phyloP scores from a whole-genome alignment of 2,888 invertebrate genomes.

The Troglohyphantes excavatus region DNA sequence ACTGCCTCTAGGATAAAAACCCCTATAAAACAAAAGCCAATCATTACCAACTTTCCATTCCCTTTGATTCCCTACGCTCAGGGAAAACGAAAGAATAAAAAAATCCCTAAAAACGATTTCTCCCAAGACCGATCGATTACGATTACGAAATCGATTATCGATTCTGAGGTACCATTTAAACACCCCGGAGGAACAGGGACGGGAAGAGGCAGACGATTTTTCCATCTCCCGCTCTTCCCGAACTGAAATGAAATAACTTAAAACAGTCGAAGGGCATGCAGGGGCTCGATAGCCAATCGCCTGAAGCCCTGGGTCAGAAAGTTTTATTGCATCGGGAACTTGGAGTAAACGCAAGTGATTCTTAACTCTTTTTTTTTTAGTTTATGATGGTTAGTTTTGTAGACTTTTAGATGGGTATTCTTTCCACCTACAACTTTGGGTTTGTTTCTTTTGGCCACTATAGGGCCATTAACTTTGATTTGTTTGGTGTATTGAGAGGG shows the following conservation, averaged over 20 bases:
- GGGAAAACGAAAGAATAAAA: not conserved
- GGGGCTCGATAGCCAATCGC: slow-evolving; percentile 44
- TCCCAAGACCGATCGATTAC: slow-evolving; percentile 36
- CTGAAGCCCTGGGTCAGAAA: not conserved
- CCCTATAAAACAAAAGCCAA: no score
- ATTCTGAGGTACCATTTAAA: slow-evolving; percentile 54
- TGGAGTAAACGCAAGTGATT: slow-evolving; percentile 19
- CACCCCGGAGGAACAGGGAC: slow-evolving; percentile 30
- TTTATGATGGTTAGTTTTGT: not conserved
- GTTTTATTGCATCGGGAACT: not conserved
- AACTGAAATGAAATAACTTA: slow-evolving; percentile 32
- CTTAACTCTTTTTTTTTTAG: slow-evolving; percentile 11
- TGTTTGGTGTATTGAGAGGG: not conserved
- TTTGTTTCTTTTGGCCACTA: not conserved
- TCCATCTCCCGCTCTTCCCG: not conserved
- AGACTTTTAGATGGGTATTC: slow-evolving; percentile 24
- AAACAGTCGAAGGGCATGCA: slow-evolving; percentile 20
- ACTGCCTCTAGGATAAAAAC: no score
- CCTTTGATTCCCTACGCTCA: not conserved
- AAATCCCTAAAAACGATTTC: slow-evolving; percentile 25
- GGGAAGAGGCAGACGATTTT: not conserved
- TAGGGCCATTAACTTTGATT: not conserved
- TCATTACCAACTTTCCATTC: no score
- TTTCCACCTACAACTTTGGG: not conserved
- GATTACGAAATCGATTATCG: slow-evolving; percentile 66